A percentile compares a stretch with the other conserved stretches of the same genome.
phyloP scores from a whole-genome alignment of 2,888 invertebrate genomes.

The Gonocerus acuteangulatus region DNA sequence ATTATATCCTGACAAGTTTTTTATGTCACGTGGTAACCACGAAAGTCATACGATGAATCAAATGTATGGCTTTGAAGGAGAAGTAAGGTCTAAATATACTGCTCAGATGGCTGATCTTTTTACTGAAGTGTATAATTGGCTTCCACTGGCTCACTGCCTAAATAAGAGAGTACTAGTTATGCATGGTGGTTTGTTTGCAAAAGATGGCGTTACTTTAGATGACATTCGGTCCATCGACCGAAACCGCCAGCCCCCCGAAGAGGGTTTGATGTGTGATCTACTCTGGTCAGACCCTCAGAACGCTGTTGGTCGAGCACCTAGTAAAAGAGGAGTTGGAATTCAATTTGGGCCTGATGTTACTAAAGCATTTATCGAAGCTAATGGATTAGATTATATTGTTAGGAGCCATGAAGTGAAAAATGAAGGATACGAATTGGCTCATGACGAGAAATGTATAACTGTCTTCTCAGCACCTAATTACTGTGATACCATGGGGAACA shows the following conservation, averaged over 20 bases:
- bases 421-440: constrained; percentile 90
- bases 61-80: constrained; percentile 99
- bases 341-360: constrained; percentile 99
- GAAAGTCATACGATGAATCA: constrained; percentile 98
- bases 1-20: constrained; percentile 91
- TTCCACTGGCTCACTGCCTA: constrained; percentile 92
- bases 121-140: constrained; percentile 96
- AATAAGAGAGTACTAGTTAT: constrained; percentile 75
- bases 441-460: constrained; percentile 92
- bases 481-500: constrained; percentile 99
- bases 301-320: constrained; percentile 76
- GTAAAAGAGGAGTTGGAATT: constrained; percentile 94
- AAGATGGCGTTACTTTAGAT: constrained; percentile 84
- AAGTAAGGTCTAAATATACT: constrained; percentile 92
- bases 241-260: constrained; percentile 87
- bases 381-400: constrained; percentile 87
- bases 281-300: constrained; percentile 98
- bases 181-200: constrained; percentile 97
- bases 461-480: constrained; percentile 99
- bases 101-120: constrained; percentile 93
- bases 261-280: constrained; percentile 85
- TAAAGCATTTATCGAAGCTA: constrained; percentile 68
- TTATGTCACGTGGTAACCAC: constrained; percentile 98
- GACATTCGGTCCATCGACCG: constrained; percentile 83
- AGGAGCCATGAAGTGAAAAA: constrained; percentile 97